Evolutionary conservation across 2,113 vertebrate genomes (phyloP).

Genomic region (Turdus rufiventris): DNA sequence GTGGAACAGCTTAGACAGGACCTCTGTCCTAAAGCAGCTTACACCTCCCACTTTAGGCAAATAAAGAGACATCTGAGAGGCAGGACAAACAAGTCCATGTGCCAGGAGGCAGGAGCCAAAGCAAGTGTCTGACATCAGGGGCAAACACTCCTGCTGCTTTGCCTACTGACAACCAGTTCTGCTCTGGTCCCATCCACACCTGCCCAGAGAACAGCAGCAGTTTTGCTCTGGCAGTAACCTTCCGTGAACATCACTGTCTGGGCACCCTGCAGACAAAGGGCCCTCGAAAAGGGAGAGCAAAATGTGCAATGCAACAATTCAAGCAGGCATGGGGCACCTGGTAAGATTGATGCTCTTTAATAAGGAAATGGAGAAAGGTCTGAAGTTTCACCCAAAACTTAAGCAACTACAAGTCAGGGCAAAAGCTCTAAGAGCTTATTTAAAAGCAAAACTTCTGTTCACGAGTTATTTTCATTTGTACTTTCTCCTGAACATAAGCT

Average conservation of each 20-base stretch:
- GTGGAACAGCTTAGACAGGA: background rate
- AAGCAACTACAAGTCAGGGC: background rate
- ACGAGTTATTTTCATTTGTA: background rate
- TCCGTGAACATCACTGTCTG: background rate
- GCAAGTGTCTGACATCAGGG: background rate
- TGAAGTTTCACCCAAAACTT: background rate
- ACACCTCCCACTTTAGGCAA: constrained; percentile 5
- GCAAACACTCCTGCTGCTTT: background rate
- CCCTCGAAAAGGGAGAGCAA: background rate
- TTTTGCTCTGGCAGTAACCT: background rate
- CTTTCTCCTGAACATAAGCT: background rate
- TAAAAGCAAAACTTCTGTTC: background rate
- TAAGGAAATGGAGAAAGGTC: background rate
- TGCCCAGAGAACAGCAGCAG: background rate
- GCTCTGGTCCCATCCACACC: background rate
- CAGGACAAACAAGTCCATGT: background rate
- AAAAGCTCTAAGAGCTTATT: background rate
- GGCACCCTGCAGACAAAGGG: background rate
- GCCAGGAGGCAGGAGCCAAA: background rate
- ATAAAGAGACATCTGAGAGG: background rate
- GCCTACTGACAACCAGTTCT: background rate
- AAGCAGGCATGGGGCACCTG: background rate
- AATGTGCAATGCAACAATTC: background rate
- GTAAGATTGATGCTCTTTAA: background rate
- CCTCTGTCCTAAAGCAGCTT: background rate